These are phyloP conservation scores for Microcebus ravelobensis DNA, from an alignment of 2,113 vertebrate species.

Conservation along the genomic window DNA sequence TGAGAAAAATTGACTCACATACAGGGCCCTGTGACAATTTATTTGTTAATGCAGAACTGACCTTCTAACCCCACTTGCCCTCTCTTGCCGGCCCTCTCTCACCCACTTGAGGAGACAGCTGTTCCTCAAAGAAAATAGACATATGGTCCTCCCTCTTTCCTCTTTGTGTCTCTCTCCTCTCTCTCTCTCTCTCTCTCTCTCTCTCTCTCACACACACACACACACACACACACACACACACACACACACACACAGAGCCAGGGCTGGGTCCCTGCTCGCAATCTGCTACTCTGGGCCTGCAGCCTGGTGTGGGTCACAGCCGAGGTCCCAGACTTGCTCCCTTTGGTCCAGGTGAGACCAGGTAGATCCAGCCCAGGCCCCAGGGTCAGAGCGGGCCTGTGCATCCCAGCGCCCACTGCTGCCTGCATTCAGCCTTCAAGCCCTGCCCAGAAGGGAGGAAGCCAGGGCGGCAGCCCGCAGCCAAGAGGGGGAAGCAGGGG, in stretches of 20 bases:
- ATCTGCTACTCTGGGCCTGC: neutral
- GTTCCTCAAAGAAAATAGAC: slow-evolving; percentile 56
- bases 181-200: neutral
- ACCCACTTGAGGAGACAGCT: slow-evolving; percentile 31
- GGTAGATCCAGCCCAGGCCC: neutral
- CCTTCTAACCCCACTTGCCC: neutral
- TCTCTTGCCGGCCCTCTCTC: neutral
- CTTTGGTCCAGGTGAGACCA: neutral
- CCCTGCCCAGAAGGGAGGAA: neutral
- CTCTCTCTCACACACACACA: neutral
- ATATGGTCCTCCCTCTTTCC: neutral
- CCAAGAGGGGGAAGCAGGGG: neutral
- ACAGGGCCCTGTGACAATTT: neutral
- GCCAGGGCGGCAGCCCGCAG: neutral
- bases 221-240: neutral
- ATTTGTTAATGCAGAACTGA: neutral
- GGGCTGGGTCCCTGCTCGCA: neutral
- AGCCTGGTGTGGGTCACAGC: neutral
- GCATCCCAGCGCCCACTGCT: neutral
- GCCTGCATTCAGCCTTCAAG: neutral
- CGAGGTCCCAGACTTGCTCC: neutral
- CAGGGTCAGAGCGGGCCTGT: neutral
- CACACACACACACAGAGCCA: neutral
- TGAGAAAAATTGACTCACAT: neutral
- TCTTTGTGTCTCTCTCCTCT: neutral